Evolutionary conservation across 2,113 vertebrate species (phyloP), one percentile per base, ranked within the genome.

Genomic region (Oxyura jamaicensis): DNA sequence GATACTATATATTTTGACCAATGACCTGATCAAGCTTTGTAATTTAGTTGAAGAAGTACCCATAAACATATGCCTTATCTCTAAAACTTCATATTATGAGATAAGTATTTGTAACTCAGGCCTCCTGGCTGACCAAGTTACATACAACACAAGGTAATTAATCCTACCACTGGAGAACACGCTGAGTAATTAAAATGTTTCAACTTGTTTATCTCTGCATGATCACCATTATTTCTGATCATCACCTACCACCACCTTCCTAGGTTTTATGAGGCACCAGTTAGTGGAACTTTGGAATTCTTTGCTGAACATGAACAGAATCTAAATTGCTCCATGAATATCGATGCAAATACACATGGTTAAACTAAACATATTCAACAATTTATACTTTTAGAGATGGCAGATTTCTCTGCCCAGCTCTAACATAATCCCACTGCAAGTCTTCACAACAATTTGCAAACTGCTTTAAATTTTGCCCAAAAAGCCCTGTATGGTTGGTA

Each of bases 401-500:
- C 10, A 80, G 28, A 35, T 65, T 84, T 80, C 41, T 74, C 41
- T 66, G 66, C 48, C 31, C 19, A 84, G 39, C 25, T 60, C 44
- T 59, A 75, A 46, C 8, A 52, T 15, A 22, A 41, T 13, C 9
- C 8, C 6, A 23, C 33, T 11, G 4, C 29, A 56, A 11, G 14
- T 13, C n/a, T 69, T 83, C n/a, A 41, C 7, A 42, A 58, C 39
- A 77, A 42, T 66, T 39, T 46, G 23, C 22, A 55, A 59, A 33
- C 39, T n/a, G 36, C 44, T 77, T 48, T 55, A 93, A 75, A 65
- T 46, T 25, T 41, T 3, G 2, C 6, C 35, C 9, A 41, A 46
- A 44, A 3, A 0, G 0, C 3, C 11, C 11, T 2, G 9, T 35
- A 10, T 7, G 36, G 8, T 9, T 63, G 19, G 35, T 50, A 74